A percentile compares a stretch with the other conserved stretches of the same genome.
phyloP scores from a whole-genome alignment of 1,140 invertebrate species.

The Harpegnathos saltator region DNA sequence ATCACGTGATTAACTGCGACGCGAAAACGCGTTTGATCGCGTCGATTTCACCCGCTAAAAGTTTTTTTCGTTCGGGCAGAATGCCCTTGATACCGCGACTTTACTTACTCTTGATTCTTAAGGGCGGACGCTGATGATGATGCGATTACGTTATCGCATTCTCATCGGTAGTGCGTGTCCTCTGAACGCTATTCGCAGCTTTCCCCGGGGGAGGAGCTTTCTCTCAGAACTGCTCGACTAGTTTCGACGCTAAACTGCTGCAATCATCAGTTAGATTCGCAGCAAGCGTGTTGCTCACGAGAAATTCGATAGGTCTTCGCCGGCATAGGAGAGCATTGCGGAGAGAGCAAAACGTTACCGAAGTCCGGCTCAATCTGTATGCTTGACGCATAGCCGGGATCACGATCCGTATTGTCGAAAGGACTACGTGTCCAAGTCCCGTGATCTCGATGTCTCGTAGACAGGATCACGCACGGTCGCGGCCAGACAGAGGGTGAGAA shows the following conservation, averaged over 20 bases:
- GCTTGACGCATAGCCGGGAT: conserved; percentile 42
- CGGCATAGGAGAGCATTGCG: too few species aligned
- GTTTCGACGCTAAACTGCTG: too few species aligned
- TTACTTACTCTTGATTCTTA: too few species aligned
- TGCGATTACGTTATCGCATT: too few species aligned
- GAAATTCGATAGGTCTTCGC: conserved; percentile 7
- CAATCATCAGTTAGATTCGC: not conserved
- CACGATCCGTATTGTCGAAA: conserved; percentile 33
- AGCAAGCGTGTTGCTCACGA: not conserved
- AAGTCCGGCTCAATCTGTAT: conserved; percentile 36
- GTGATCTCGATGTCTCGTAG: conserved; percentile 36
- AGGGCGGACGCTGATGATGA: too few species aligned
- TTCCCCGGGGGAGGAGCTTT: too few species aligned
- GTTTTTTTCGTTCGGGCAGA: too few species aligned
- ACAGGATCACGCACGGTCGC: conserved; percentile 30
- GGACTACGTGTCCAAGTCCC: conserved; percentile 57
- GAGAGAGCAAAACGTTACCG: not conserved
- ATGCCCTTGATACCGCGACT: too few species aligned
- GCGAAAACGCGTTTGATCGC: not conserved
- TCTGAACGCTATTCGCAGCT: too few species aligned
- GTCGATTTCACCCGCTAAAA: not conserved
- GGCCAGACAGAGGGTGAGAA: too few species aligned
- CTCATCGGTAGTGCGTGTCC: too few species aligned
- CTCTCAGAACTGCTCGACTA: too few species aligned
- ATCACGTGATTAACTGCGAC: not conserved